These are phyloP conservation scores for Sandelia bainsii DNA, from an alignment of 2,797 vertebrate genomes.

Conservation along the genomic window DNA sequence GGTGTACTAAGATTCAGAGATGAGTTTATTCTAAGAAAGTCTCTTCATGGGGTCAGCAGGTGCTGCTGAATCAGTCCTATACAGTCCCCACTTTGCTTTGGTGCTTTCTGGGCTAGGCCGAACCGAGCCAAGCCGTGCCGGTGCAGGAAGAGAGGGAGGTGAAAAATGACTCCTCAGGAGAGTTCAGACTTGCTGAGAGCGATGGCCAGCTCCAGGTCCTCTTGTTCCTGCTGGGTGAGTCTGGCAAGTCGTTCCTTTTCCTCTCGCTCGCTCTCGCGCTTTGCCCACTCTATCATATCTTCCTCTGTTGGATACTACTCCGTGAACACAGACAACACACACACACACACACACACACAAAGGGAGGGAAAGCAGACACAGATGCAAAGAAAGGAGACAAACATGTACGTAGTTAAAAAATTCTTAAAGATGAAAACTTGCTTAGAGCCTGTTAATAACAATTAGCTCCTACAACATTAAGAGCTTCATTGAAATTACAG, in stretches of 20 bases:
- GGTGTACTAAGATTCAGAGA: slow-evolving; percentile 28
- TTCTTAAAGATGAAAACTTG: slow-evolving; percentile 11
- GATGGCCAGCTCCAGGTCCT: slow-evolving; percentile 98
- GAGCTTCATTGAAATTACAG: neutral
- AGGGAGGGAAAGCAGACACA: slow-evolving; percentile 21
- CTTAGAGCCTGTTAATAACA: slow-evolving; percentile 3
- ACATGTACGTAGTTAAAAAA: slow-evolving; percentile 48
- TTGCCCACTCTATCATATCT: slow-evolving; percentile 99
- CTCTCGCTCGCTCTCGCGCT: slow-evolving; percentile 97
- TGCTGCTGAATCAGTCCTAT: slow-evolving; percentile 68
- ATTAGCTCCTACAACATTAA: no score
- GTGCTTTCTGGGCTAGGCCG: slow-evolving; percentile 68
- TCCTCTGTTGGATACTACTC: slow-evolving; percentile 97
- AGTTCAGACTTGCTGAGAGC: slow-evolving; percentile 99
- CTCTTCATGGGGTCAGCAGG: slow-evolving; percentile 64
- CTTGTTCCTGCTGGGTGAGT: slow-evolving; percentile 96
- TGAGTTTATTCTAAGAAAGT: slow-evolving; percentile 53
- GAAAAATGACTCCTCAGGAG: slow-evolving; percentile 82
- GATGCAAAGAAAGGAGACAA: slow-evolving; percentile 39
- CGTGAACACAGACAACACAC: slow-evolving; percentile 61
- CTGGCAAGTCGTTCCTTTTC: slow-evolving; percentile 95
- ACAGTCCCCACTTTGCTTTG: slow-evolving; percentile 75
- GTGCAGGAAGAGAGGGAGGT: neutral
- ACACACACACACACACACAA: slow-evolving; percentile 31
- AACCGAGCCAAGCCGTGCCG: slow-evolving; percentile 35